Evolutionary conservation across 2,888 invertebrate species (phyloP).

Genomic region (Parnassius glacialis): DNA sequence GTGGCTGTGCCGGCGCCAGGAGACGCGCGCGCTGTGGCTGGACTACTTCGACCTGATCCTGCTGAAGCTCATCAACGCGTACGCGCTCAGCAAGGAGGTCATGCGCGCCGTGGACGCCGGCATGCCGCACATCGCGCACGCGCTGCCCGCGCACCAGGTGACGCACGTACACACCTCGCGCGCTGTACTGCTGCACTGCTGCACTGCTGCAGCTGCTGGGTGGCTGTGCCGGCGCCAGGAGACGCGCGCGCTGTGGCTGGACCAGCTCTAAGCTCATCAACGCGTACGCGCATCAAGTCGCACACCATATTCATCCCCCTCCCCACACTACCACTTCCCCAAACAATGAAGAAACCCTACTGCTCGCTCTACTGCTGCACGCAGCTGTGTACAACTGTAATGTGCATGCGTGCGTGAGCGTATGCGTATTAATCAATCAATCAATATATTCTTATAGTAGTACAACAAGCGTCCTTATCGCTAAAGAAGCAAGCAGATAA

Average conservation of each 20-base stretch:
- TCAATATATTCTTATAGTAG: no score
- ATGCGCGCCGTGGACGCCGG: constrained; percentile 93
- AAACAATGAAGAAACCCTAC: no score
- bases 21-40: constrained; percentile 89
- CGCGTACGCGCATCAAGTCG: constrained; percentile 84
- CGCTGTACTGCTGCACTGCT: neutral
- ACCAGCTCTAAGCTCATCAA: constrained; percentile 95
- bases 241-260: constrained; percentile 89
- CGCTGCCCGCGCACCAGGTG: constrained; percentile 89
- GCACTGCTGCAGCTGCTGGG: constrained; percentile 68
- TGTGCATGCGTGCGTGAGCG: no score
- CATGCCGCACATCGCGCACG: constrained; percentile 86
- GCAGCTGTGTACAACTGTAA: no score
- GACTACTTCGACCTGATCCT: constrained; percentile 95
- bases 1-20: constrained; percentile 90
- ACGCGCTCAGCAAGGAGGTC: constrained; percentile 88
- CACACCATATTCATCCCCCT: neutral
- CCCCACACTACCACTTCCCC: no score
- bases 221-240: constrained; percentile 91
- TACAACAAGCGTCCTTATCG: no score
- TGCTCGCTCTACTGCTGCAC: no score
- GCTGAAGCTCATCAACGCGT: constrained; percentile 92
- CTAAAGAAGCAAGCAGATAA: no score
- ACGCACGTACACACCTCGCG: no score
- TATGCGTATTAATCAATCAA: no score